Evolutionary conservation across 35 echinoderm and acorn worm species (phyloP).

Genomic region (Apostichopus parvimensis): DNA sequence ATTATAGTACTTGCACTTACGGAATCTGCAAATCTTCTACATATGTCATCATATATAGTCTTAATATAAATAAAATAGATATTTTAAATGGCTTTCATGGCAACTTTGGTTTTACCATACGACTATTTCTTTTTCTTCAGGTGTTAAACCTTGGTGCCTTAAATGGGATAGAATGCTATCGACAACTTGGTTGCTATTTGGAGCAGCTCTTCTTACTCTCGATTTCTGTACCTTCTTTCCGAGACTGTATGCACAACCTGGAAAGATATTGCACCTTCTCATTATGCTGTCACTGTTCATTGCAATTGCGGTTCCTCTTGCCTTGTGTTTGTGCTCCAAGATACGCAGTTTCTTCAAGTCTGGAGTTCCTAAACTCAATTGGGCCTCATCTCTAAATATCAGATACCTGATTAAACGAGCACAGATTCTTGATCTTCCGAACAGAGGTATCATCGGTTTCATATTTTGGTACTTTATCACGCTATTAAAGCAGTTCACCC

Average conservation of each 20-base stretch:
- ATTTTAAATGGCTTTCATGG: no score
- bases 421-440: background rate
- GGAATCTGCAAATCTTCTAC: no score
- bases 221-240: background rate
- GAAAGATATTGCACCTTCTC: background rate
- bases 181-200: background rate
- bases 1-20: no score
- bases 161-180: background rate
- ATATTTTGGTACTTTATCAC: no score
- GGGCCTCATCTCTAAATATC: background rate
- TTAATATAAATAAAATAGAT: no score
- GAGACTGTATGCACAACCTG: background rate
- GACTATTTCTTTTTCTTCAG: background rate
- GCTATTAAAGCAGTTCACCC: no score
- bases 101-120: no score
- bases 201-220: background rate
- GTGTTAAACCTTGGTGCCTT: background rate
- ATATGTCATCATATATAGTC: no score
- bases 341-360: background rate
- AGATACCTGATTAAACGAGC: constrained; percentile 5
- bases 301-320: no score
- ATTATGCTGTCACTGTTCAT: background rate
- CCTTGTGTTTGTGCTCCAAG: background rate
- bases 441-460: background rate
- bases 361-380: background rate